Evolutionary conservation across 2,888 invertebrate genomes (phyloP), one percentile per base, ranked within the genome.

Genomic region (Hydrotaea diabolus): DNA sequence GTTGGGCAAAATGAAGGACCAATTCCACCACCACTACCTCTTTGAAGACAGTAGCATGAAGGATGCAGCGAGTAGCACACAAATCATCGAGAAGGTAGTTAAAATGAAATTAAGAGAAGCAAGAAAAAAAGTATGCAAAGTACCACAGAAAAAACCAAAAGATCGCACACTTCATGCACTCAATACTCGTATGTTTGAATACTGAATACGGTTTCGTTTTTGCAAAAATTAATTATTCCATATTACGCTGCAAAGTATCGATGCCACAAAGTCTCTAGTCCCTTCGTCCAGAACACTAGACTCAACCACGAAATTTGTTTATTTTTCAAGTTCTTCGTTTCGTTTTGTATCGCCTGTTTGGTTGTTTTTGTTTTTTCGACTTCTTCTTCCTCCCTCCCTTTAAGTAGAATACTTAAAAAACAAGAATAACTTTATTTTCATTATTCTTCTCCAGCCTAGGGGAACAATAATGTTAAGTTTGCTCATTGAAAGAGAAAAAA

Each of bases 381-480:
- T 62, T 75, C 26, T 62, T 23, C 7, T 36, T 23, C 26, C 69
- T 19, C 36, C 55, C 62, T 76, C 55, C 72, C 62, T 36, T 31
- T 26, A 39, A 71, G 43, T n/a, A 19, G 15, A 49, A 66, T 46
- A 66, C 53, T 17, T 21, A 5, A 49, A 31, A 64, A 49, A n/a
- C 49, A 49, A 62, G 49, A 76, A 62, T 77, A 83, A 79, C 17
- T 76, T 23, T 59, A 59, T 59, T 59, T 13, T 83, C 66, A 74
- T 80, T 80, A 69, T 83, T 80, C 71, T 77, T 77, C 53, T 80
- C 80, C 80, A 86, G 90, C 90, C 90, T 89, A 87, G 89, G 90
- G 90, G 89, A 90, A 89, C 89, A 90, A 90, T 90, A 90, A 89
- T 88, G 89, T 88, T 89, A 89, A 89, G 90, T 89, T 90, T 89